Conservation (phyloP, 1,140 invertebrate species). For the Drosophila sturtevanti region DNA sequence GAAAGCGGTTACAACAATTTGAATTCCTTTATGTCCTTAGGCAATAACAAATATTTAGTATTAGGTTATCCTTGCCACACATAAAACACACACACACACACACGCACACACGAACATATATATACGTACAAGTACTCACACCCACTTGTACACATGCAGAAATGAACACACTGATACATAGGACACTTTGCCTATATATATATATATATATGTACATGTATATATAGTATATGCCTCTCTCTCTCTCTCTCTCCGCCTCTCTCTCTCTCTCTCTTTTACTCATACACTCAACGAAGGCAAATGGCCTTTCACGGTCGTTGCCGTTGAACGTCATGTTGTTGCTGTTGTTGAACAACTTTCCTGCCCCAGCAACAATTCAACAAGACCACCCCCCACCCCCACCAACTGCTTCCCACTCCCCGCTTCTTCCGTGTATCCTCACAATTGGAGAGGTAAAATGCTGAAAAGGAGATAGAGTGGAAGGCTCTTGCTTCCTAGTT, state of each 20-base stretch:
- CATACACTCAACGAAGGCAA: conserved; percentile 46
- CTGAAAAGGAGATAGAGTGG: background rate
- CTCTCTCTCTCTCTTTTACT: background rate
- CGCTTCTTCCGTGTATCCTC: no score
- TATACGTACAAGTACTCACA: no score
- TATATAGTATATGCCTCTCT: background rate
- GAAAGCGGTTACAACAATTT: conserved; percentile 6
- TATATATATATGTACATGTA: no score
- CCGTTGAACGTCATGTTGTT: conserved; percentile 41
- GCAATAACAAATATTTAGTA: conserved; percentile 73
- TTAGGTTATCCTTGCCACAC: conserved; percentile 72
- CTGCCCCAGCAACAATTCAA: conserved; percentile 50
- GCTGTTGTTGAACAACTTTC: conserved; percentile 58
- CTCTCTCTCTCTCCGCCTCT: background rate
- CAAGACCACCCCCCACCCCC: background rate
- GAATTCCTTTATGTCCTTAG: conserved; percentile 72
- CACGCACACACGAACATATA: conserved; percentile 10
- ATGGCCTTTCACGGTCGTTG: conserved; percentile 80
- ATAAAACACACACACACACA: conserved; percentile 19
- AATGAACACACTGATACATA: background rate
- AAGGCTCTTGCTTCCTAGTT: conserved; percentile 2
- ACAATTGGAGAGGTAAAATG: conserved; percentile 28
- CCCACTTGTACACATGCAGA: background rate
- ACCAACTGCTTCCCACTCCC: no score
- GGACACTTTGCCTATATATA: background rate